Evolutionary conservation across 2,797 vertebrate genomes (phyloP), one percentile per base, ranked within the genome.

Genomic region (Galagoides demidoff): DNA sequence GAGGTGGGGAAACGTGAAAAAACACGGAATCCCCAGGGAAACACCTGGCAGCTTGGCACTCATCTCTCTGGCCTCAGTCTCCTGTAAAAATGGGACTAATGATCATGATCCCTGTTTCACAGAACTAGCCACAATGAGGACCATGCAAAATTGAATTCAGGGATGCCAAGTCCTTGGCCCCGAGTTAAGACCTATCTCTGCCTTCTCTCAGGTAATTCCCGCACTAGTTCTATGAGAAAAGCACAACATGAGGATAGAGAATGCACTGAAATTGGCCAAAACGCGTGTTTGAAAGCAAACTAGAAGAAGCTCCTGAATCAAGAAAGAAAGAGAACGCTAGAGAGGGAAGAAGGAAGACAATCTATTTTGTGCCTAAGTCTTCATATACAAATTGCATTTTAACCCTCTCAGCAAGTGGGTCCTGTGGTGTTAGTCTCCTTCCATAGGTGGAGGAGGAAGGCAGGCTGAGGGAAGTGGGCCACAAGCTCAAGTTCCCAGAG

Each of bases 41-140:
- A 61, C 13, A 14, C 68, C 43, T 57, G 17, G 0, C 0, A 10
- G 13, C 31, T 5, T 1, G 37, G n/a, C 39, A 1, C 0, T 37
- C 13, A 1, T 55, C 13, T 64, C 7, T 49, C 49, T 64, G 25
- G 0, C 68, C 70, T 45, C 34, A 1, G 14, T 4, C 43, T 37
- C 31, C 64, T 76, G 23, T 37, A 39, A 37, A 37, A 45, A 37
- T 0, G 5, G 20, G n/a, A 59, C 37, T 27, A 52, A 34, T 19
- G 92, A n/a, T 10, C 17, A 7, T 5, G 45, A 37, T n/a, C 20
- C 31, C 27, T 43, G 22, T 10, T 5, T 55, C 31, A 10, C 37
- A 31, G 49, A 88, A 25, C 45, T 25, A 4, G 23, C 55, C 63
- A 2, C 0, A 2, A 37, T 3, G 13, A 68, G 39, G 17, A 34